Evolutionary conservation across 2,888 invertebrate genomes (phyloP).

Genomic region (Podotricha telesiphe): DNA sequence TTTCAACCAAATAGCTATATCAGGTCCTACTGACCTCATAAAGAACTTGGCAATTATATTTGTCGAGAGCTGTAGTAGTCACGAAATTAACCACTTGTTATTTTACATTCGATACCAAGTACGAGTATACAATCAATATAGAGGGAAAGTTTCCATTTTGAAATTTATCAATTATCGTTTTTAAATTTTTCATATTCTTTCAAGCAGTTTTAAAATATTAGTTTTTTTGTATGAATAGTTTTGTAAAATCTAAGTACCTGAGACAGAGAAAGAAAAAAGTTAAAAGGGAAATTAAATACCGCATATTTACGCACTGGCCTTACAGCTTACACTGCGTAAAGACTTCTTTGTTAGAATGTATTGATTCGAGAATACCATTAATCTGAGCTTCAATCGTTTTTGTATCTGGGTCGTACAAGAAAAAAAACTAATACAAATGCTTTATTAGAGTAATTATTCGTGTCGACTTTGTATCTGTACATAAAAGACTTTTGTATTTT

Average conservation of each 20-base stretch:
- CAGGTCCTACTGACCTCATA: slow-evolving; percentile 3
- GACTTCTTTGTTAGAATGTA: slow-evolving; percentile 34
- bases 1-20: slow-evolving; percentile 5
- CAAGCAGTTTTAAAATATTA: too few species aligned
- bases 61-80: not conserved
- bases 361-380: slow-evolving; percentile 18
- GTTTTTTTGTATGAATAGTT: not conserved
- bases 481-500: not conserved
- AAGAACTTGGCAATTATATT: slow-evolving; percentile 6
- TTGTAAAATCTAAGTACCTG: slow-evolving; percentile 1
- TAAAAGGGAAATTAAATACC: slow-evolving; percentile 30
- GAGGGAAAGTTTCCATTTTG: not conserved
- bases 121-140: not conserved
- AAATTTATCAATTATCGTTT: not conserved
- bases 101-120: not conserved
- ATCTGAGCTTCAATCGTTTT: not conserved
- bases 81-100: not conserved
- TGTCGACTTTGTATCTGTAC: not conserved
- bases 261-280: slow-evolving; percentile 3
- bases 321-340: slow-evolving; percentile 18
- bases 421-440: not conserved
- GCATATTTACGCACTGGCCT: slow-evolving; percentile 36
- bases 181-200: too few species aligned
- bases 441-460: not conserved
- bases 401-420: not conserved